These are phyloP conservation scores for Philereme transversata DNA, from an alignment of 2,888 invertebrate genomes.

Conservation along the genomic window DNA sequence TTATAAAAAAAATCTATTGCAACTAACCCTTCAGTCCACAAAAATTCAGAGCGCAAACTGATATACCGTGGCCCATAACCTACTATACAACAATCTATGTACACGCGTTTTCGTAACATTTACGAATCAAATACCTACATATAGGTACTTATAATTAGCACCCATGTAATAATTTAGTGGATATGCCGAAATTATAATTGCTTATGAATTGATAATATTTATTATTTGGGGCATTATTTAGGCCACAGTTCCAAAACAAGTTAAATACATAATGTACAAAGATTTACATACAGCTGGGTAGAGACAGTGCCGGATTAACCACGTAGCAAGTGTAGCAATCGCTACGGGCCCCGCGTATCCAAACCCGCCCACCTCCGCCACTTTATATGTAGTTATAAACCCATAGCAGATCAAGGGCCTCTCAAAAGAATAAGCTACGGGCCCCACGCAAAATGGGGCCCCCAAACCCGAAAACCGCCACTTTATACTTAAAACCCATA, in stretches of 20 bases:
- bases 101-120: conserved; percentile 51
- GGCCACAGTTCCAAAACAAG: conserved; percentile 39
- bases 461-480: too few relatives aligned
- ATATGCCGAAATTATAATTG: conserved; percentile 61
- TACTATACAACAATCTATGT: conserved; percentile 64
- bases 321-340: too few relatives aligned
- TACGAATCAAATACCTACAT: conserved; percentile 43
- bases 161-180: conserved; percentile 64
- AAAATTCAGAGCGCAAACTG: conserved; percentile 4
- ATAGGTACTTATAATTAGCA: conserved; percentile 60
- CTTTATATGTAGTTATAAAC: too few relatives aligned
- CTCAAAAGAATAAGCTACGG: too few relatives aligned
- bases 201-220: conserved; percentile 44
- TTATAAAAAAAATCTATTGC: neutral
- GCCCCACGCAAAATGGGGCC: too few relatives aligned
- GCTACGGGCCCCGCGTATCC: too few relatives aligned
- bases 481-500: too few relatives aligned
- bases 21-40: neutral
- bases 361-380: too few relatives aligned
- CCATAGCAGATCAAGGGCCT: too few relatives aligned
- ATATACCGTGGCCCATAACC: conserved; percentile 38
- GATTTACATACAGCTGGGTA: too few relatives aligned
- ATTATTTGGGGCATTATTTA: conserved; percentile 51
- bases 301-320: too few relatives aligned
- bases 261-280: neutral